Percentiles rank a stretch among this genome's conserved stretches.
Conservation (phyloP, 2,797 vertebrate genomes). For the Sebastiscus albofasciatus region DNA sequence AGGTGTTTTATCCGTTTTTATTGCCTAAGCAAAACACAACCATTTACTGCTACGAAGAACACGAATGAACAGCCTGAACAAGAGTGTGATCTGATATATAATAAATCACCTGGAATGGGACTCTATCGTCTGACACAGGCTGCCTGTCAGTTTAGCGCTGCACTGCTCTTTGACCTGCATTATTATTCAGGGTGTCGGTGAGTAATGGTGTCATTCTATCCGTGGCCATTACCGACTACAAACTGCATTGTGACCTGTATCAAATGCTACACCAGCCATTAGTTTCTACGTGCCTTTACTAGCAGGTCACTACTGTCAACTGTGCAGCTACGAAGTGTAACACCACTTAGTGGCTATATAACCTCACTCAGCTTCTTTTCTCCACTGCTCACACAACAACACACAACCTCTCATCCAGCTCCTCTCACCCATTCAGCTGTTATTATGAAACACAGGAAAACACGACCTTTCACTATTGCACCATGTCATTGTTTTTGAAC, state of each 20-base stretch:
- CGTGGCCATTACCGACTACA: conserved; percentile 9
- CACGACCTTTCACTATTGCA: not conserved
- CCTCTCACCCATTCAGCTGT: not conserved
- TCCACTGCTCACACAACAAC: not conserved
- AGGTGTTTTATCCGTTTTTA: conserved; percentile 30
- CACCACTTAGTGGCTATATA: not conserved
- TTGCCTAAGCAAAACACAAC: conserved; percentile 10
- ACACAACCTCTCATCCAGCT: not conserved
- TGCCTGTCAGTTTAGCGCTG: not conserved
- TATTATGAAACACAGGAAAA: conserved; percentile 25
- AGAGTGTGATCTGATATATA: conserved; percentile 16
- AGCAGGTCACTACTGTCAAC: conserved; percentile 3
- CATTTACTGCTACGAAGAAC: conserved; percentile 9
- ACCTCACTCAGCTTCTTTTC: not conserved
- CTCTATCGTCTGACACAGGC: not conserved
- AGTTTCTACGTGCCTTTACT: conserved; percentile 2
- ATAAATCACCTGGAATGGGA: conserved; percentile 12
- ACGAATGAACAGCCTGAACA: conserved; percentile 6
- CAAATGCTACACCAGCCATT: conserved; percentile 3
- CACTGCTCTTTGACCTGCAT: conserved; percentile 11
- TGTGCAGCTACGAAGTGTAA: not conserved
- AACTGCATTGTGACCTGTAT: conserved; percentile 21
- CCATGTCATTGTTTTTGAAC: not conserved
- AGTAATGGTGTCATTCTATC: conserved; percentile 1
- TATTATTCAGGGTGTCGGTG: conserved; percentile 5